Base-by-base conservation (phyloP, 2,888 invertebrate genomes). In the Rhamnusium bicolor region DNA sequence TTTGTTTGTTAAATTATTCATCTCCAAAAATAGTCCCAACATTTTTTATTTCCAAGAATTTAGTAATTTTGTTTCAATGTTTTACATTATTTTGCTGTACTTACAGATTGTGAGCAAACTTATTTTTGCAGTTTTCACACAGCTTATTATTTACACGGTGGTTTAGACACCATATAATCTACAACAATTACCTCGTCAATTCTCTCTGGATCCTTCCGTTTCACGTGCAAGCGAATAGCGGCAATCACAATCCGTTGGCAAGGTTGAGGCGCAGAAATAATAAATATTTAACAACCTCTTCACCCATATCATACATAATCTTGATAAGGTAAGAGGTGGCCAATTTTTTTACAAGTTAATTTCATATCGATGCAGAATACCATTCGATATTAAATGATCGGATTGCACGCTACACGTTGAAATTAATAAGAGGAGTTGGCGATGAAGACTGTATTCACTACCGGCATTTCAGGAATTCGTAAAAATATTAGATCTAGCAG, bases 371-470 rank as follows among this genome's bases (percentile, higher is more conserved):
- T 51, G 68, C 29, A 72, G 73, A 78, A 80, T 77, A 79, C 75
- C 78, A 80, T 78, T 81, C 81, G 80, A 79, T 82, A 80, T 81
- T 78, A 78, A 75, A 77, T 66, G 67, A 75, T 69, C 71, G 83
- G 81, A 83, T 84, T 83, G 83, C 82, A 80, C 81, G 83, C 77
- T 82, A 77, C 75, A 72, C 79, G 76, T 71, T 79, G 77, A 80
- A 83, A 83, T 83, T 82, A 83, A 82, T 82, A 82, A 60, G 69
- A 79, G 78, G 81, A 83, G 82, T 82, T 77, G 80, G 78, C 82
- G 78, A 80, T 83, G 81, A 84, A 81, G 84, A 82, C 81, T 82
- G 81, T 80, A 83, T 84, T 83, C 84, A 84, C 83, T 83, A 82
- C 83, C 81, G 83, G 83, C 82, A 83, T 84, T 82, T 82, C 76